A percentile compares a stretch with the other conserved stretches of the same genome.
Conservation (phyloP, 1,140 invertebrate genomes). For the Drosophila kohkoa region DNA sequence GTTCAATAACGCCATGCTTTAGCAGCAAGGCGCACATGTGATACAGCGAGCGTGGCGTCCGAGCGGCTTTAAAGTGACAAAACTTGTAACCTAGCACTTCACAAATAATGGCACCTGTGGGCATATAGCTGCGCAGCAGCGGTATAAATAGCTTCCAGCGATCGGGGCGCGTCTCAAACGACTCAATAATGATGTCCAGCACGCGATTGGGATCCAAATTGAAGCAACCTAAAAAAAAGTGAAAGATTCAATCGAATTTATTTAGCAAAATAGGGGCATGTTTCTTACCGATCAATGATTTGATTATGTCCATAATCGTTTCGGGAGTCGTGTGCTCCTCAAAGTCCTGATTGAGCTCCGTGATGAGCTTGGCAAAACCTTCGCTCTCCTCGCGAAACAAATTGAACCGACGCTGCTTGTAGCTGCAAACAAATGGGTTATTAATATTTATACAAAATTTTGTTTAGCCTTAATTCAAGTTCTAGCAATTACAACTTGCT, state of each 20-base stretch:
- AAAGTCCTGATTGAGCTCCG: conserved; percentile 97
- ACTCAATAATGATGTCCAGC: conserved; percentile 97
- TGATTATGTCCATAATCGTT: conserved; percentile 92
- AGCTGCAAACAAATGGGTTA: conserved; percentile 87
- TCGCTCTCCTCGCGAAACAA: conserved; percentile 99
- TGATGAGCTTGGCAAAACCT: conserved; percentile 98
- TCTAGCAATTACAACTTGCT: too few relatives aligned
- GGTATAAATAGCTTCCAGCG: conserved; percentile 92
- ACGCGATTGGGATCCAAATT: conserved; percentile 99
- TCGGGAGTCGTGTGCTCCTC: conserved; percentile 87
- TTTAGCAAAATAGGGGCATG: too few relatives aligned
- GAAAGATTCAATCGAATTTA: background rate
- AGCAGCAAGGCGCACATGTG: conserved; percentile 95
- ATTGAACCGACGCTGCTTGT: conserved; percentile 99
- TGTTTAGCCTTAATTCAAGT: too few relatives aligned
- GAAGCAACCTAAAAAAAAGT: conserved; percentile 94
- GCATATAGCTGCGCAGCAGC: conserved; percentile 94
- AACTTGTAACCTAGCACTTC: conserved; percentile 98
- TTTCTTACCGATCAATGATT: conserved; percentile 94
- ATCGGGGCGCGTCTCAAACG: conserved; percentile 95
- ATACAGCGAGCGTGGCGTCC: conserved; percentile 93
- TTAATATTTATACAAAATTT: background rate
- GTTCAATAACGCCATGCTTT: conserved; percentile 93
- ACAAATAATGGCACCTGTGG: conserved; percentile 93
- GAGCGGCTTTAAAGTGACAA: conserved; percentile 89